A percentile compares a stretch with the other conserved stretches of the same genome.
These are phyloP conservation scores for Caenorhabditis virilis DNA, from an alignment of 2,888 invertebrate species.

Conservation along the genomic window DNA sequence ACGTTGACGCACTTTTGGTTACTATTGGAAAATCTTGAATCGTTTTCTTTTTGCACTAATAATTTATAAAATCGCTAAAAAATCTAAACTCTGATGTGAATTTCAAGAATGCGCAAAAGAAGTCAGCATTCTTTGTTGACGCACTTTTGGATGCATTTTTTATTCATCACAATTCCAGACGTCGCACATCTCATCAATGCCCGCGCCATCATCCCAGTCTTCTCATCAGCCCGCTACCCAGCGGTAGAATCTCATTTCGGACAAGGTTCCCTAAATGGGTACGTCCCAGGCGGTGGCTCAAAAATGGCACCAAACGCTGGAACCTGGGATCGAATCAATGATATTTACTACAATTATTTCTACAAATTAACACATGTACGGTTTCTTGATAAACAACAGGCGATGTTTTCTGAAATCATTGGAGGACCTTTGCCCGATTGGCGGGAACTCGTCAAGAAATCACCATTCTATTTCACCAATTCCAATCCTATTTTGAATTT, in stretches of 20 bases:
- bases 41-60: no score
- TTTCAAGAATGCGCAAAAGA: no score
- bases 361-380: not conserved
- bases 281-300: constrained; percentile 12
- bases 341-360: constrained; percentile 7
- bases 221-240: constrained; percentile 3
- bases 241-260: constrained; percentile 15
- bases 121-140: no score
- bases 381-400: not conserved
- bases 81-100: no score
- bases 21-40: no score
- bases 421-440: constrained; percentile 6
- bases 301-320: not conserved
- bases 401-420: not conserved
- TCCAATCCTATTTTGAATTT: constrained; percentile 14
- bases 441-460: constrained; percentile 11
- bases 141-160: not conserved
- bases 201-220: not conserved
- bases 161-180: constrained; percentile 5
- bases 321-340: constrained; percentile 11
- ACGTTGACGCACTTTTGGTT: no score
- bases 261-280: constrained; percentile 7
- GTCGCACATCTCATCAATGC: constrained; percentile 13
- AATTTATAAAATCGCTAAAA: no score
- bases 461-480: constrained; percentile 13